phyloP scores from a whole-genome alignment of 2,113 vertebrate species.

The Prunella fulvescens region DNA sequence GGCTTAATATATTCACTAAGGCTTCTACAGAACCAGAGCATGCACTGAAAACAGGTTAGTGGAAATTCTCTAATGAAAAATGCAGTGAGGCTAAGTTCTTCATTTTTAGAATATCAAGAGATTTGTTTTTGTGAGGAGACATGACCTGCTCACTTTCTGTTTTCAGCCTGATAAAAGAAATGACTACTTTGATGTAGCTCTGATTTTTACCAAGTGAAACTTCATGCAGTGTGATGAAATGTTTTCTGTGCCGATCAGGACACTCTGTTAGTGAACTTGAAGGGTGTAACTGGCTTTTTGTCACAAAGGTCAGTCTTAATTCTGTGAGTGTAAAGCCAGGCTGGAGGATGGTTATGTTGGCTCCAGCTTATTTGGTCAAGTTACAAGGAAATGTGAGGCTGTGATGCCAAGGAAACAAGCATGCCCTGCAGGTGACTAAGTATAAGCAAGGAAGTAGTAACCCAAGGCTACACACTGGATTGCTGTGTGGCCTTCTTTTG shows the following conservation, averaged over 20 bases:
- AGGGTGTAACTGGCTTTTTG: neutral
- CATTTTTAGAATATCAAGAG: neutral
- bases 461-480: neutral
- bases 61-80: constrained; percentile 4
- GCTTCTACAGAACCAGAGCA: constrained; percentile 37
- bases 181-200: neutral
- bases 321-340: neutral
- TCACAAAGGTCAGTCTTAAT: neutral
- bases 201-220: neutral
- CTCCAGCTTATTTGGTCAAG: neutral
- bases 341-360: neutral
- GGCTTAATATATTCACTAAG: constrained; percentile 83
- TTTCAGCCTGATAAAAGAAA: neutral
- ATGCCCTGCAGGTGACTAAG: neutral
- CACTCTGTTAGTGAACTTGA: neutral
- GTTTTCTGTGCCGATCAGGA: neutral
- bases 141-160: neutral
- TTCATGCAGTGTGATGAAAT: neutral
- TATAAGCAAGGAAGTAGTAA: neutral
- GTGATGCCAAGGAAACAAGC: neutral
- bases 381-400: neutral
- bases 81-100: neutral
- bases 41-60: constrained; percentile 73
- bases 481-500: neutral
- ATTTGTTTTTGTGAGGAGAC: neutral